Conservation (phyloP, 2,113 vertebrate species). For the Pheucticus melanocephalus region DNA sequence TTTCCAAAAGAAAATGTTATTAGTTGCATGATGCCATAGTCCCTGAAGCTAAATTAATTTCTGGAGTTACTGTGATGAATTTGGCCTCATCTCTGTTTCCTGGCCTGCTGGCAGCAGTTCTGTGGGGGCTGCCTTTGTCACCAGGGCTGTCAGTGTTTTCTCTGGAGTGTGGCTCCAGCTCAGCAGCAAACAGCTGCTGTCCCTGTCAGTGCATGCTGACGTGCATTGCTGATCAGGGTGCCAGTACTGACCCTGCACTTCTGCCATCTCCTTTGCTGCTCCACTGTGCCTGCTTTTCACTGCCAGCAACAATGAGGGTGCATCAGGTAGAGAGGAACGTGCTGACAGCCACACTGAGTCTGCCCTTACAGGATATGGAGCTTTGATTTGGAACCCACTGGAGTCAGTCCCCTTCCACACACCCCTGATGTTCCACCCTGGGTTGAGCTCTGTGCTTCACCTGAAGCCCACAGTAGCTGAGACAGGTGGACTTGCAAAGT, state of each 20-base stretch:
- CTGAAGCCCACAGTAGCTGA: neutral
- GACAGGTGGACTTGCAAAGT: neutral
- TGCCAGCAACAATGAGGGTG: fast-evolving
- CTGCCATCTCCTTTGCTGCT: neutral
- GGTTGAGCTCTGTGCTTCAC: neutral
- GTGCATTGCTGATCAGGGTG: neutral
- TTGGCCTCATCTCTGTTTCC: neutral
- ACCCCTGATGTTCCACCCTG: neutral
- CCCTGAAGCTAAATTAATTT: neutral
- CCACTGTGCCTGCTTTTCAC: neutral
- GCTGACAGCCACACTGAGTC: neutral
- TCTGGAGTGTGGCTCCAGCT: neutral
- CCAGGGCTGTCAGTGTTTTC: neutral
- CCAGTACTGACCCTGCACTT: neutral
- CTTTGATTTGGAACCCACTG: neutral
- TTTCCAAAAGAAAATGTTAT: neutral
- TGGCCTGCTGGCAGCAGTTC: neutral
- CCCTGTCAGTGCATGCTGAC: fast-evolving
- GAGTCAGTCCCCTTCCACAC: neutral
- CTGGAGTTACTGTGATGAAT: neutral
- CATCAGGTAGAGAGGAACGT: neutral
- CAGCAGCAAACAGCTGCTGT: neutral
- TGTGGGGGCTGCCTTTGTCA: neutral
- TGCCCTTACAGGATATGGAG: neutral
- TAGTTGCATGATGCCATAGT: neutral